Base-by-base conservation (phyloP, 2,797 vertebrate species). In the Loris lydekkerianus region DNA sequence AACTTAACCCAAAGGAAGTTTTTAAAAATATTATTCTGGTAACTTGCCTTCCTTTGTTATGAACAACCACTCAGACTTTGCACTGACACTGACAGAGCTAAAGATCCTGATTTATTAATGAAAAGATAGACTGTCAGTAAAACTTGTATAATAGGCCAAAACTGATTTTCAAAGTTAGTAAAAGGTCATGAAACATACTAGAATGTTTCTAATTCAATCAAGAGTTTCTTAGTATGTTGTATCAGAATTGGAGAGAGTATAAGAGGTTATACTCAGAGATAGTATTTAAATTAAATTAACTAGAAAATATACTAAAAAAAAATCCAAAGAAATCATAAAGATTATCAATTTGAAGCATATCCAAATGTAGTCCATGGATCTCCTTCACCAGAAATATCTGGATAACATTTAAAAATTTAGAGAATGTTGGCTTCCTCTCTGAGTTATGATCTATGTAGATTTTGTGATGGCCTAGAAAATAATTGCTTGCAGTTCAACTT, bases 111-210 rank as follows among this genome's bases (percentile, higher is more conserved):
- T 69, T 93, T 73, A 10, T 25, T 46, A 89, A 58, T 23, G 13
- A 29, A 95, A 86, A 86, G 34, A 76, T n/a, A 53, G 21, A 21
- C n/a, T n/a, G 13, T 34, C n/a, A 83, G 8, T 83, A 72, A 93
- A 76, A 76, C 3, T 6, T 84, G 11, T 4, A 69, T 70, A 67
- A 34, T 46, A 73, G 40, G 8, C 20, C 29, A 43, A 88, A 37
- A 7, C 40, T 89, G 13, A 94, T 89, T 89, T 91, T 95, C 70
- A 75, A 93, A 83, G 46, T 86, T 60, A 89, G 3, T 65, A 23
- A 91, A 92, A 93, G 14, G 0, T 67, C 83, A 58, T 58, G 15
- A 67, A 40, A 88, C 56, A 11, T 46, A 67, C 7, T 34, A 4
- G 21, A 91, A 89, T 63, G 7, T 60, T 86, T 89, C 15, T 92